phyloP scores from a whole-genome alignment of 2,888 invertebrate genomes.

The Lysandra bellargus region DNA sequence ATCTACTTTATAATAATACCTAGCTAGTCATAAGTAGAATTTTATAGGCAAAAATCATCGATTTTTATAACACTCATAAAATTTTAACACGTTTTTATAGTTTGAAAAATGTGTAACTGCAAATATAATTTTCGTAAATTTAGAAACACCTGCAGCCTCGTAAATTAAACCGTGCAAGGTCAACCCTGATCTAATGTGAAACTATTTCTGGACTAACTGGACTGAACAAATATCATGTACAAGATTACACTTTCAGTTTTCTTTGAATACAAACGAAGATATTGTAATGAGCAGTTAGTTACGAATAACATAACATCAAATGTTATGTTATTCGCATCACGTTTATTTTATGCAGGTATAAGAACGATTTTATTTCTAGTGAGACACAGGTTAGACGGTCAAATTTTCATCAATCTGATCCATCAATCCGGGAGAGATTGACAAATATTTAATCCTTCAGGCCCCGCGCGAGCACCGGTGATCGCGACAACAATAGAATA shows the following conservation, averaged over 20 bases:
- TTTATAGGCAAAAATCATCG: not conserved
- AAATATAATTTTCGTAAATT: slow-evolving; percentile 16
- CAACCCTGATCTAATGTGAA: not conserved
- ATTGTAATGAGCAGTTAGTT: no score
- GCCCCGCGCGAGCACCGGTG: no score
- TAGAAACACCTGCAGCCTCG: slow-evolving; percentile 11
- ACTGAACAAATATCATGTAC: slow-evolving; percentile 28
- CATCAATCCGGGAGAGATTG: no score
- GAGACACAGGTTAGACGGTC: no score
- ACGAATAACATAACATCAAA: no score
- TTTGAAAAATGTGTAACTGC: not conserved
- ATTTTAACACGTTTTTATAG: not conserved
- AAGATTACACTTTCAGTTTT: slow-evolving; percentile 44
- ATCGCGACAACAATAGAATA: no score
- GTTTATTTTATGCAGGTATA: no score
- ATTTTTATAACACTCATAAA: not conserved
- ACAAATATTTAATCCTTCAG: no score
- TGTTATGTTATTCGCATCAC: no score
- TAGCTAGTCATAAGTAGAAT: not conserved
- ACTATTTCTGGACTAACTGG: slow-evolving; percentile 16
- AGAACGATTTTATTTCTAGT: no score
- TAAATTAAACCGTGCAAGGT: slow-evolving; percentile 14
- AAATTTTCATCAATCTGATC: no score
- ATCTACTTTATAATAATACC: not conserved
- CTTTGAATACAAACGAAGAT: slow-evolving; percentile 39